Base-by-base conservation (phyloP, 2,113 vertebrate genomes). In the Tetrax tetrax region DNA sequence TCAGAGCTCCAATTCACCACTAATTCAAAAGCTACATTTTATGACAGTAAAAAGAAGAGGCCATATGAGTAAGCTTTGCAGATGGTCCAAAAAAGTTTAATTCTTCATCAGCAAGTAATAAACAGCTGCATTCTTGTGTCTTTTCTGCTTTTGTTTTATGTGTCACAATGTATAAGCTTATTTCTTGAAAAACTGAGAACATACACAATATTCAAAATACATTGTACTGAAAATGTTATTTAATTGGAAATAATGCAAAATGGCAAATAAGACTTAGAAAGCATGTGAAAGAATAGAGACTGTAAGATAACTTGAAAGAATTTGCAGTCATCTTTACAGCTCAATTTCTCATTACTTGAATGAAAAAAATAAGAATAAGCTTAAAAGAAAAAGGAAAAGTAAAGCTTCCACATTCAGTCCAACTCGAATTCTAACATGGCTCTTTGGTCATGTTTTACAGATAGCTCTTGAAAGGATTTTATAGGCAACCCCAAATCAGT, bases 21-120 rank as follows among this genome's bases (percentile, higher is more conserved):
- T 93, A 95, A 96, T 93, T 95, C 94, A 97, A 96, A 97, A 95
- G 96, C 96, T 95, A 97, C 90, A 93, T 95, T 96, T 96, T 89
- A 84, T 1, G 2, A 95, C 80, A 96, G 89, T 60, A 96, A 95
- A 94, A 96, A 95, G 92, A 95, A 96, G 77, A 87, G 96, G 95
- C 96, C 95, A 95, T 60, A 95, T 95, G 94, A 97, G 96, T 96
- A 96, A 97, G 96, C 86, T 84, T 93, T 90, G 95, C 96, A 96
- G 96, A 97, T 96, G 96, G 96, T 95, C 90, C 60, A 84, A 87
- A 95, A 96, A 97, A 96, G 92, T 97, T 92, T 96, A 95, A 97
- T 95, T 96, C 96, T 96, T 93, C 93, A 97, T 93, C 93, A 97
- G 79, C 94, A 76, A 94, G 78, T 93, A 92, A 97, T 94, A 96